phyloP scores from a whole-genome alignment of 2,797 vertebrate species.

The Acanthopagrus latus region DNA sequence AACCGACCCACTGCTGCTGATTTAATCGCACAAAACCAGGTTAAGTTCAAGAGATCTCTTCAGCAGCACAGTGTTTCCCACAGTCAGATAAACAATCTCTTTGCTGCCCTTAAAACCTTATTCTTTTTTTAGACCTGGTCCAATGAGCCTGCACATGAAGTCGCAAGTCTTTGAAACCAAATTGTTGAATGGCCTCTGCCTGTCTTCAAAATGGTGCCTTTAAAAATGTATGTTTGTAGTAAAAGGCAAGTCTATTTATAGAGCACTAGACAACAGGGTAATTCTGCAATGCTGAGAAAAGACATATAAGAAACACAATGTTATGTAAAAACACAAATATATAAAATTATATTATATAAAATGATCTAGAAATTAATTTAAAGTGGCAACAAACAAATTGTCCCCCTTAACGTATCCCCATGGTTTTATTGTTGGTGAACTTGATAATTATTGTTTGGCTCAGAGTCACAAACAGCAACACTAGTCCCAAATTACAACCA shows the following conservation, averaged over 20 bases:
- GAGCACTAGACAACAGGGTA: neutral
- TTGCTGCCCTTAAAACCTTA: conserved; percentile 26
- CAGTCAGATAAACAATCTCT: conserved; percentile 33
- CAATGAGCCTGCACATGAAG: neutral
- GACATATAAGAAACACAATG: neutral
- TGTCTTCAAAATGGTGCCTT: neutral
- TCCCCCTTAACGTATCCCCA: no score
- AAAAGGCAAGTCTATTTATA: neutral
- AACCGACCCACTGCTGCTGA: conserved; percentile 44
- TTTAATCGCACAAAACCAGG: conserved; percentile 57
- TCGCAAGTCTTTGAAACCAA: neutral
- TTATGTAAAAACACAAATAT: neutral
- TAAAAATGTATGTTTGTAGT: neutral
- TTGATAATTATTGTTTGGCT: no score
- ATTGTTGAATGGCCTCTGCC: neutral
- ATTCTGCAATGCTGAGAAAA: neutral
- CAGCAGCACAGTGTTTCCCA: conserved; percentile 24
- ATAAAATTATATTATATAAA: neutral
- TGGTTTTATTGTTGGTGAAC: no score
- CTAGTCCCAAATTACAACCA: no score
- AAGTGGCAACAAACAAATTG: no score
- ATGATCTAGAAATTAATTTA: neutral
- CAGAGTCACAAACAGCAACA: no score
- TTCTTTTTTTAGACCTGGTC: neutral
- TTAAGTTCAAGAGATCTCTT: conserved; percentile 50